phyloP scores from a whole-genome alignment of 2,113 vertebrate species.

The Cyanoliseus patagonus region DNA sequence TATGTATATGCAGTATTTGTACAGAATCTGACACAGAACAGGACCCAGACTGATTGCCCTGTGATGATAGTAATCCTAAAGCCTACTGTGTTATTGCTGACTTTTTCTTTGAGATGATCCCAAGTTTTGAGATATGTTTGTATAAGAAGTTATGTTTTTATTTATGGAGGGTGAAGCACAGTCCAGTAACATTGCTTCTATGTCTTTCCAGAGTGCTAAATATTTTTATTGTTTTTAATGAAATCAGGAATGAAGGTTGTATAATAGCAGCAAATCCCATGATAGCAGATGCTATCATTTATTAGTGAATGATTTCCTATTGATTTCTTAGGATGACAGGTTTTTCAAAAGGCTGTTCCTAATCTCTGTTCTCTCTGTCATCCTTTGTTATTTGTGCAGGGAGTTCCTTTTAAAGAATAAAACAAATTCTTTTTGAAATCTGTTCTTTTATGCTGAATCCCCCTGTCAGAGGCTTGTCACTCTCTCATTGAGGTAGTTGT shows the following conservation, averaged over 20 bases:
- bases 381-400: constrained; percentile 31
- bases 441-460: background rate
- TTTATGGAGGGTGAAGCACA: background rate
- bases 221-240: background rate
- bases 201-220: background rate
- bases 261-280: background rate
- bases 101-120: background rate
- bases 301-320: constrained; percentile 25
- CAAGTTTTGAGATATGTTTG: background rate
- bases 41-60: background rate
- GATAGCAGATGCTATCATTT: background rate
- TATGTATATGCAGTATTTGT: background rate
- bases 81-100: background rate
- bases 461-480: constrained; percentile 17
- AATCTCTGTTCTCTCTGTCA: constrained; percentile 40
- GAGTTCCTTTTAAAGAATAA: constrained; percentile 48
- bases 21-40: background rate
- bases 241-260: background rate
- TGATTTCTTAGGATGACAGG: background rate
- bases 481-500: constrained; percentile 28
- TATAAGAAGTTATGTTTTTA: background rate
- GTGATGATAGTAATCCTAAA: background rate
- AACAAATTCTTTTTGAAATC: constrained; percentile 34
- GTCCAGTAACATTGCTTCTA: background rate
- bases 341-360: constrained; percentile 11